Evolutionary conservation across 2,797 vertebrate genomes (phyloP).

Genomic region (Schizopygopsis malacanthus): DNA sequence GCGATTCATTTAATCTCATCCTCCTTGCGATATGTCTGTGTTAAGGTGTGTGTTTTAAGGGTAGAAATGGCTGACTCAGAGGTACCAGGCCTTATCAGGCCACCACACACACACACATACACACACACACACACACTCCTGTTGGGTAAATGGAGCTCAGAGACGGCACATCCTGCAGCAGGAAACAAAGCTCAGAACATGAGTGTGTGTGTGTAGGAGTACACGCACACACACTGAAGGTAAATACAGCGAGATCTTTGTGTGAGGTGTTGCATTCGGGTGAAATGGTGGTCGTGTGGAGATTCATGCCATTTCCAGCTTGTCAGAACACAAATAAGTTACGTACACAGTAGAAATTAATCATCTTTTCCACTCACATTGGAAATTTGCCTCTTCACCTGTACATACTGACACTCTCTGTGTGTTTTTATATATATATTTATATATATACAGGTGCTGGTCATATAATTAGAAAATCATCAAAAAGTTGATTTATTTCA

Average conservation of each 20-base stretch:
- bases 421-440: not conserved
- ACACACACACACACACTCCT: slow-evolving; percentile 8
- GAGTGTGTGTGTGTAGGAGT: not conserved
- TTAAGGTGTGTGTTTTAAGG: slow-evolving; percentile 3
- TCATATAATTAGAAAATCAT: too few species aligned
- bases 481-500: too few species aligned
- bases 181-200: slow-evolving; percentile 72
- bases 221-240: not conserved
- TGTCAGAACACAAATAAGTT: not conserved
- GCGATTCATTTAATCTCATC: not conserved
- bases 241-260: slow-evolving; percentile 17
- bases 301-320: not conserved
- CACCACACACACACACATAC: slow-evolving; percentile 13
- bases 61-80: slow-evolving; percentile 45
- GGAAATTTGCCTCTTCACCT: slow-evolving; percentile 2
- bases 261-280: not conserved
- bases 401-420: not conserved
- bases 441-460: too few species aligned
- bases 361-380: not conserved
- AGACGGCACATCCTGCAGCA: slow-evolving; percentile 79
- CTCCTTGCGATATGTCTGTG: not conserved
- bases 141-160: slow-evolving; percentile 53
- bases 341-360: not conserved
- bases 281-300: not conserved
- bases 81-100: slow-evolving; percentile 34